Evolutionary conservation across 2,113 vertebrate genomes (phyloP).

Genomic region (Ameiurus melas): DNA sequence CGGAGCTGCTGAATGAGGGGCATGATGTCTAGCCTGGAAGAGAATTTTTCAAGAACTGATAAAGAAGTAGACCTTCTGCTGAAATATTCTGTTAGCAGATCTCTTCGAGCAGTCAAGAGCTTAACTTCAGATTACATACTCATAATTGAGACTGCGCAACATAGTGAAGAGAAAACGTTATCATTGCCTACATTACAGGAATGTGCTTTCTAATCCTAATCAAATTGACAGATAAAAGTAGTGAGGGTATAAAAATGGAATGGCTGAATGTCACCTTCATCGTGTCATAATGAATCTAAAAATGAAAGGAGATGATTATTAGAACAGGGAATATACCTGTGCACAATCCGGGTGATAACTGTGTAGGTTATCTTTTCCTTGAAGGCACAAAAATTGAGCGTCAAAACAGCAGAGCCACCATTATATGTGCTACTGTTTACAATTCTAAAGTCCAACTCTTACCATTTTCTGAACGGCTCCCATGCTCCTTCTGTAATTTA

Average conservation of each 20-base stretch:
- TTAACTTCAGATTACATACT: constrained; percentile 3
- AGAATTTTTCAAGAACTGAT: not conserved
- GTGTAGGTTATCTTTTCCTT: constrained; percentile 79
- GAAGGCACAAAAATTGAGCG: constrained; percentile 55
- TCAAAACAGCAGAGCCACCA: constrained; percentile 8
- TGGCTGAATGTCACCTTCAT: not conserved
- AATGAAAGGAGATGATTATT: not conserved
- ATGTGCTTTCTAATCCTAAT: constrained; percentile 17
- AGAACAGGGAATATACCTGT: constrained; percentile 69
- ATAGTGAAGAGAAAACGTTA: not conserved
- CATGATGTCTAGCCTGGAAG: constrained; percentile 39
- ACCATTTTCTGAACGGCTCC: constrained; percentile 40
- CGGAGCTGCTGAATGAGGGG: constrained; percentile 73
- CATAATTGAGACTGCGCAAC: not conserved
- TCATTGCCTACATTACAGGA: constrained; percentile 6
- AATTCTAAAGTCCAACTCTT: constrained; percentile 9
- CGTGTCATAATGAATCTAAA: not conserved
- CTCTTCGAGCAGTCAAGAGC: not conserved
- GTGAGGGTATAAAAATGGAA: constrained; percentile 1
- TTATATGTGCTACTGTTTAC: constrained; percentile 1
- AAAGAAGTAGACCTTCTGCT: not conserved
- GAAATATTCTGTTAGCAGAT: constrained; percentile 7
- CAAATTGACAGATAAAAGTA: constrained; percentile 67
- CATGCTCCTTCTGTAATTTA: constrained; percentile 48
- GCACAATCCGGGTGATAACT: constrained; percentile 65